Evolutionary conservation across 2,888 invertebrate species (phyloP), one percentile per base, ranked within the genome.

Genomic region (Hypercompe scribonia): DNA sequence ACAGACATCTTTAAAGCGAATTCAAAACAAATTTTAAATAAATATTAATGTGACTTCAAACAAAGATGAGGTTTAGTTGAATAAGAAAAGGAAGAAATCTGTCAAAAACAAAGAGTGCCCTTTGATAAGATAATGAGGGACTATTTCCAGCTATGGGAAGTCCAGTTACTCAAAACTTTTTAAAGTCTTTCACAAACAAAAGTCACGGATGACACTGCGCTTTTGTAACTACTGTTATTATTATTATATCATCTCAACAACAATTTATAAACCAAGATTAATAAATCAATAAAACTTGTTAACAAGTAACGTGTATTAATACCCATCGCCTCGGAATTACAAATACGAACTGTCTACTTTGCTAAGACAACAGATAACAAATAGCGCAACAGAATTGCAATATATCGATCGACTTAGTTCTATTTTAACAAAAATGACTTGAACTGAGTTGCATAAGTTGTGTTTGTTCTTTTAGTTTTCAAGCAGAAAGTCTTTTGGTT

Each of bases 381-480:
- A 67, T 64, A 42, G 28, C 13, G 68, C 24, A 68, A 58, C 54
- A 34, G 8, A 46, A 63, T 33, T 54, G 46, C 61, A 24, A 33
- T 34, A 21, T 70, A 63, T 65, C 46, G 68, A 74, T 68, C 64
- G 68, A 28, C 50, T 72, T 31, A 54, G 54, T 77, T 70, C 63
- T 61, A 64, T 74, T 79, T 70, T 63, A 24, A 67, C 64, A 63
- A 64, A 42, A 28, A 39, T 54, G 58, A 67, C 70, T 68, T 65
- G 50, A 64, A 18, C 18, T 2, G 64, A 77, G 46, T 73, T 74
- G 65, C 50, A 67, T 66, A 39, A 58, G 71, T 75, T 77, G 31
- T 42, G n/a, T 73, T 69, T 73, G 67, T 74, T 81, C 5, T 75
- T 75, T 72, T 77, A 77, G 70, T 83, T 77, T 36, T 66, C 72